Evolutionary conservation across 2,797 vertebrate species (phyloP).

Genomic region (Argya squamiceps): DNA sequence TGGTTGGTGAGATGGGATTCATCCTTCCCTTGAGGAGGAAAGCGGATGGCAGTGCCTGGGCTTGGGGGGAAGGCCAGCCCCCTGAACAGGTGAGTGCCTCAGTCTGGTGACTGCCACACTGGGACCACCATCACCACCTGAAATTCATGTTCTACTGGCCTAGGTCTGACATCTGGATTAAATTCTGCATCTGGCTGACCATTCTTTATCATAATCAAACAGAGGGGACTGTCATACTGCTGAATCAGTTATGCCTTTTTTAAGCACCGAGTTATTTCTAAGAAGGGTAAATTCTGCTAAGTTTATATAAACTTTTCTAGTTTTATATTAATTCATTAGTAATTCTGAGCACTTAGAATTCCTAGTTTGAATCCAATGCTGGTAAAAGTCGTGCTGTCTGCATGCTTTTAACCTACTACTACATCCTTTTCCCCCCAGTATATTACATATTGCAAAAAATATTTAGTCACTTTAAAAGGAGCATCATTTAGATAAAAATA

Average conservation of each 20-base stretch:
- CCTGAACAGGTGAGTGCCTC: fast-evolving
- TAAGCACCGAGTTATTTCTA: background rate
- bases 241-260: background rate
- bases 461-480: background rate
- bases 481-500: background rate
- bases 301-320: background rate
- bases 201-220: background rate
- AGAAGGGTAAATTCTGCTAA: fast-evolving
- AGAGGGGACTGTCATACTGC: background rate
- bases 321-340: background rate
- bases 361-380: background rate
- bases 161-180: background rate
- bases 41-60: background rate
- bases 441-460: background rate
- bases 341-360: background rate
- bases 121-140: background rate
- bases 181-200: background rate
- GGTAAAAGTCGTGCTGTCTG: background rate
- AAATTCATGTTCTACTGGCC: background rate
- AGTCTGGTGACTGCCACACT: no score
- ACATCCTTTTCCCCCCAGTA: fast-evolving
- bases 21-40: background rate
- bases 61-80: background rate
- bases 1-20: background rate
- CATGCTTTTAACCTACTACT: background rate